phyloP scores from a whole-genome alignment of 2,113 vertebrate genomes.

The Pantherophis guttatus region DNA sequence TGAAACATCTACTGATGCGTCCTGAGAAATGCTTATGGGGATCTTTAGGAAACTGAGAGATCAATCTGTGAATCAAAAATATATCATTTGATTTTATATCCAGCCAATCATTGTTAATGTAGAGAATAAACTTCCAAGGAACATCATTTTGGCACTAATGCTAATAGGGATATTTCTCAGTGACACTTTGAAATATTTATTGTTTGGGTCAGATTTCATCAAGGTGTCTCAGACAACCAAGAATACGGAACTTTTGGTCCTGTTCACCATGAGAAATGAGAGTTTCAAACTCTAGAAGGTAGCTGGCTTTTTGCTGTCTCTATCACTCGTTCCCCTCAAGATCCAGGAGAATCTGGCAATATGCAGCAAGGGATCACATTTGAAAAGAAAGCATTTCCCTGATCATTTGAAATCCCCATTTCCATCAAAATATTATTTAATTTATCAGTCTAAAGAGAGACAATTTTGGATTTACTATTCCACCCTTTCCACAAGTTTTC shows the following conservation, averaged over 20 bases:
- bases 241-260: not conserved
- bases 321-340: accelerated
- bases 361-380: accelerated
- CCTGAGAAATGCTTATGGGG: not conserved
- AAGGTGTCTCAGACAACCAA: not conserved
- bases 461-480: not conserved
- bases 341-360: not conserved
- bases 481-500: too few relatives aligned
- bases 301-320: not conserved
- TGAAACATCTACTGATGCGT: not conserved
- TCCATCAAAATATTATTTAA: not conserved
- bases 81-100: not conserved
- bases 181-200: not conserved
- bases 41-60: not conserved
- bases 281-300: accelerated
- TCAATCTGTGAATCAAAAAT: not conserved
- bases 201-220: not conserved
- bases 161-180: not conserved
- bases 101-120: not conserved
- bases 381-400: accelerated
- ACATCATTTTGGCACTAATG: not conserved
- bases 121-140: constrained; percentile 15
- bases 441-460: not conserved
- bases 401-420: not conserved
- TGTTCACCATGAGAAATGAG: not conserved